Evolutionary conservation across 2,888 invertebrate genomes (phyloP).

Genomic region (Villa cingulata): DNA sequence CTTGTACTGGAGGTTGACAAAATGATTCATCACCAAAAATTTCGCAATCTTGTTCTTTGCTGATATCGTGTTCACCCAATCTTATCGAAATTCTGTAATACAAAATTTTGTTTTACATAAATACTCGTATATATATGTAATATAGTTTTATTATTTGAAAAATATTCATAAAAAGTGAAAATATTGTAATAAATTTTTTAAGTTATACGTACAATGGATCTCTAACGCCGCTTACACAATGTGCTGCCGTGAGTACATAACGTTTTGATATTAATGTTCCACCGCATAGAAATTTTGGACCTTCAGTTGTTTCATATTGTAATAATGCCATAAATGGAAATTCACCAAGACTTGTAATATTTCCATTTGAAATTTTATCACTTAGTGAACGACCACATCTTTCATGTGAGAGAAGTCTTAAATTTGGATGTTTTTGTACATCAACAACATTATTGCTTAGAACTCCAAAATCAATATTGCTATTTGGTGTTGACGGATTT

Average conservation of each 20-base stretch:
- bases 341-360: constrained; percentile 45
- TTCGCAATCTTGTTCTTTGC: constrained; percentile 25
- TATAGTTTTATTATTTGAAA: not conserved
- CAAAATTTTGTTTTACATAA: not conserved
- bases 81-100: constrained; percentile 27
- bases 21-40: constrained; percentile 10
- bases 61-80: constrained; percentile 33
- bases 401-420: constrained; percentile 2
- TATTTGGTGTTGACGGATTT: not conserved
- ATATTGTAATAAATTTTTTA: too few relatives aligned
- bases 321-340: constrained; percentile 66
- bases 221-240: constrained; percentile 19
- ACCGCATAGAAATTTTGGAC: constrained; percentile 28
- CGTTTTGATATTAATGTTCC: constrained; percentile 26
- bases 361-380: constrained; percentile 47
- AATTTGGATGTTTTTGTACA: constrained; percentile 7
- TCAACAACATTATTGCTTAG: constrained; percentile 1
- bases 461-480: not conserved
- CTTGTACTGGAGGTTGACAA: constrained; percentile 35
- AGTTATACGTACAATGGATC: constrained; percentile 19
- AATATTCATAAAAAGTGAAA: not conserved
- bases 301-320: constrained; percentile 39
- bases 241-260: constrained; percentile 29
- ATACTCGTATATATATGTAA: not conserved
- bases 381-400: constrained; percentile 43